Conservation (phyloP, 2,113 vertebrate species). For the Anser brachyrhynchus region DNA sequence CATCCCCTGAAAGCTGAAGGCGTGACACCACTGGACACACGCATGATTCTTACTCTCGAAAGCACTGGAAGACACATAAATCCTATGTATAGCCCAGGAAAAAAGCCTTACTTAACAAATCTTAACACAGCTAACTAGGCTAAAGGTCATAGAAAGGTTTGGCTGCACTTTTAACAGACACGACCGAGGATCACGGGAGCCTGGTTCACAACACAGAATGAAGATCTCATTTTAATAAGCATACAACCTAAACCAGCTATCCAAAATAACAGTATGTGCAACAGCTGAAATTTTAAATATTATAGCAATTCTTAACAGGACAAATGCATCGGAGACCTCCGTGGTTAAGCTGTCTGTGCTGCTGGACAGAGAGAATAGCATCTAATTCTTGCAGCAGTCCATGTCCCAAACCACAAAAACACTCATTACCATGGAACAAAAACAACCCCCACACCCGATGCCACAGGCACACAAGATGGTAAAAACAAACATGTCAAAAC, state of each 20-base stretch:
- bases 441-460: neutral
- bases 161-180: neutral
- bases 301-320: constrained; percentile 27
- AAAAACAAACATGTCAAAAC: constrained; percentile 10
- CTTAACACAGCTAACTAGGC: constrained; percentile 3
- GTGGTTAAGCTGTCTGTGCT: constrained; percentile 33
- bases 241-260: constrained; percentile 15
- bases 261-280: constrained; percentile 29
- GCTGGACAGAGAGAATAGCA: neutral
- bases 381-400: constrained; percentile 21
- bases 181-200: neutral
- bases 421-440: constrained; percentile 41
- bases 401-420: constrained; percentile 39
- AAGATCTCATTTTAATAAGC: constrained; percentile 17
- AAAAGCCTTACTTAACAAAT: neutral
- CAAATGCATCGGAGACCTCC: neutral
- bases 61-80: neutral
- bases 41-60: neutral
- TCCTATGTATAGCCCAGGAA: neutral
- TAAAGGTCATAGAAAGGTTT: constrained; percentile 29
- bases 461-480: neutral
- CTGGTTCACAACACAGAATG: neutral
- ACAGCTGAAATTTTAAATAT: constrained; percentile 45
- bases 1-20: neutral
- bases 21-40: neutral